phyloP scores from a whole-genome alignment of 2,888 invertebrate species.

The Notodonta dromedarius region DNA sequence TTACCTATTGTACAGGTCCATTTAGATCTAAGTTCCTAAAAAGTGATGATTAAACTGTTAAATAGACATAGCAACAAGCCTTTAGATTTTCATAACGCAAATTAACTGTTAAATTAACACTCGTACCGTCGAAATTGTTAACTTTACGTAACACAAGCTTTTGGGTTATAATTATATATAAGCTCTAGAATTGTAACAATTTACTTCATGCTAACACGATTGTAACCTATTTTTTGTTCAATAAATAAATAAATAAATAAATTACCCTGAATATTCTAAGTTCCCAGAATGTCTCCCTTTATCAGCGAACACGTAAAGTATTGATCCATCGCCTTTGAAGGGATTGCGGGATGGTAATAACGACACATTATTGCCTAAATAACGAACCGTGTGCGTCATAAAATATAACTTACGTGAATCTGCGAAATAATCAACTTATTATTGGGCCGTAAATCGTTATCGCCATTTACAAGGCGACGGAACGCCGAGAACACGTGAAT shows the following conservation, averaged over 20 bases:
- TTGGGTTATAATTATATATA: too few relatives aligned
- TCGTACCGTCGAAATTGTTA: too few relatives aligned
- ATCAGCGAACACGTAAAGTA: constrained; percentile 44
- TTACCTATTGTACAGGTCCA: too few relatives aligned
- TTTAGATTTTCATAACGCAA: neutral
- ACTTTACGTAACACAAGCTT: too few relatives aligned
- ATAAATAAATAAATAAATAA: too few relatives aligned
- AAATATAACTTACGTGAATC: constrained; percentile 76
- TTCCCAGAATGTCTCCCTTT: constrained; percentile 30
- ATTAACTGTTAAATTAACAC: too few relatives aligned
- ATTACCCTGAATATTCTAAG: neutral
- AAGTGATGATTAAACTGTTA: too few relatives aligned
- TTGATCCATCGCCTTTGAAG: constrained; percentile 54
- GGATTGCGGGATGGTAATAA: constrained; percentile 58
- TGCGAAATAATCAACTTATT: constrained; percentile 80
- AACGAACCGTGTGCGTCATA: constrained; percentile 72
- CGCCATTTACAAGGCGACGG: constrained; percentile 51
- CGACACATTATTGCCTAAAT: constrained; percentile 71
- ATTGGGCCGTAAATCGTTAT: constrained; percentile 80
- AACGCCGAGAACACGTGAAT: constrained; percentile 67
- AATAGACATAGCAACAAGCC: neutral
- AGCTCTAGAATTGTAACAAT: too few relatives aligned
- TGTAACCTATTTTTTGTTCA: too few relatives aligned
- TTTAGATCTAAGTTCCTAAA: too few relatives aligned
- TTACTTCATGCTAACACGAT: too few relatives aligned